Evolutionary conservation across 2,888 invertebrate species (phyloP).

Genomic region (Dione juno): DNA sequence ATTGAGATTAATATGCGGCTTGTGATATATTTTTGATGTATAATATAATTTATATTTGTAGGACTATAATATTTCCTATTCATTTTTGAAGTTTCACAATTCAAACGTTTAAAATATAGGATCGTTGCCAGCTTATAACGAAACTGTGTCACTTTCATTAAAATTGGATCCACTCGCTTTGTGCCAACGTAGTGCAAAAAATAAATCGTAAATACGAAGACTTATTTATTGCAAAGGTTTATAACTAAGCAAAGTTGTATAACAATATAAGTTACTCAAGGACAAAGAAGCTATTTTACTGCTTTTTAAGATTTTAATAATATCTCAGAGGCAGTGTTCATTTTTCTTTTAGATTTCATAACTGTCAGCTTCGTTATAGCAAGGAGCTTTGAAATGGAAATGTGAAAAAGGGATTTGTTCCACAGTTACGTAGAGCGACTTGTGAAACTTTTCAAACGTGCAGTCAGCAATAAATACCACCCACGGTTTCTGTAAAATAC

Average conservation of each 20-base stretch:
- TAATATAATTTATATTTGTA: no score
- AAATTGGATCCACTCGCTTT: slow-evolving; percentile 33
- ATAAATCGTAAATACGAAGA: slow-evolving; percentile 17
- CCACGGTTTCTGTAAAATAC: slow-evolving; percentile 26
- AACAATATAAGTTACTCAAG: neutral
- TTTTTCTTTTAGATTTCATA: slow-evolving; percentile 34
- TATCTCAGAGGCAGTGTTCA: slow-evolving; percentile 15
- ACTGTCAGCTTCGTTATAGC: slow-evolving; percentile 29
- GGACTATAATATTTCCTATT: neutral
- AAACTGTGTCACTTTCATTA: slow-evolving; percentile 38
- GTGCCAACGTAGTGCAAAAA: slow-evolving; percentile 26
- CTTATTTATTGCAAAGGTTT: slow-evolving; percentile 24
- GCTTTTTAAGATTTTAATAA: slow-evolving; percentile 15
- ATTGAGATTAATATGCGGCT: no score
- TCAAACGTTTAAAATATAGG: slow-evolving; percentile 21
- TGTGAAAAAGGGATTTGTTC: slow-evolving; percentile 30
- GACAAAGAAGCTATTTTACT: neutral
- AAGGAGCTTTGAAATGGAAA: slow-evolving; percentile 29
- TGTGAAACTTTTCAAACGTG: slow-evolving; percentile 32
- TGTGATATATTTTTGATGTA: no score
- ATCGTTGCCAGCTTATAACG: slow-evolving; percentile 35
- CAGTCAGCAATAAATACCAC: slow-evolving; percentile 34
- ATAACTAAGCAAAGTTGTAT: slow-evolving; percentile 7
- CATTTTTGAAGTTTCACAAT: slow-evolving; percentile 1
- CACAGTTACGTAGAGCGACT: slow-evolving; percentile 26